Percentiles rank a stretch among this genome's conserved stretches.
Conservation (phyloP, 2,113 vertebrate species). For the Saimiri boliviensis region DNA sequence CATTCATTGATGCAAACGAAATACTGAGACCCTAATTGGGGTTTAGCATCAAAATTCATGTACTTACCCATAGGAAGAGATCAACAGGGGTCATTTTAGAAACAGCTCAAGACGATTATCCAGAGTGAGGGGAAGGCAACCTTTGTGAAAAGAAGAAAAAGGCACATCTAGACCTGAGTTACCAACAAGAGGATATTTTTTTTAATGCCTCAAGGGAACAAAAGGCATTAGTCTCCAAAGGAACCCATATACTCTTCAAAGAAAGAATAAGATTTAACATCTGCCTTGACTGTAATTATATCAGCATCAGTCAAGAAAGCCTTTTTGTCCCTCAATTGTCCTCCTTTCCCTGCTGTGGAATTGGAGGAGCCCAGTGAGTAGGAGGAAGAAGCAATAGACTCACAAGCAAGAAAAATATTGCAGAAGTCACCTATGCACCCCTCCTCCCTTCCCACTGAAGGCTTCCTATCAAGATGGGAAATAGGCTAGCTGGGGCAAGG, state of each 20-base stretch:
- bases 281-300: background rate
- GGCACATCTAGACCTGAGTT: background rate
- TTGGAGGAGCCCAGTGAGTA: background rate
- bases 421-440: background rate
- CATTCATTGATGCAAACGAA: background rate
- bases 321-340: background rate
- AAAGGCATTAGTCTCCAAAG: too few relatives aligned
- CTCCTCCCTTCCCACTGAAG: background rate
- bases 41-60: background rate
- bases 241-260: background rate
- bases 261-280: background rate
- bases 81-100: background rate
- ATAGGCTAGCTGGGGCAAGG: background rate
- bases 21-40: background rate
- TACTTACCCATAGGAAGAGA: background rate
- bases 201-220: background rate
- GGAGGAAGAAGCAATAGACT: background rate
- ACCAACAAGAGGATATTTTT: background rate
- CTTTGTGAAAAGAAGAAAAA: background rate
- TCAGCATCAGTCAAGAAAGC: background rate
- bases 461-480: background rate
- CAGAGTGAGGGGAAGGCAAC: background rate
- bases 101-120: background rate
- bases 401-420: background rate
- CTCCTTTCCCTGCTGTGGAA: background rate